Percentiles rank a stretch among this genome's conserved stretches.
These are phyloP conservation scores for Gambusia yucatana DNA, from an alignment of 2,797 vertebrate genomes.

Conservation along the genomic window DNA sequence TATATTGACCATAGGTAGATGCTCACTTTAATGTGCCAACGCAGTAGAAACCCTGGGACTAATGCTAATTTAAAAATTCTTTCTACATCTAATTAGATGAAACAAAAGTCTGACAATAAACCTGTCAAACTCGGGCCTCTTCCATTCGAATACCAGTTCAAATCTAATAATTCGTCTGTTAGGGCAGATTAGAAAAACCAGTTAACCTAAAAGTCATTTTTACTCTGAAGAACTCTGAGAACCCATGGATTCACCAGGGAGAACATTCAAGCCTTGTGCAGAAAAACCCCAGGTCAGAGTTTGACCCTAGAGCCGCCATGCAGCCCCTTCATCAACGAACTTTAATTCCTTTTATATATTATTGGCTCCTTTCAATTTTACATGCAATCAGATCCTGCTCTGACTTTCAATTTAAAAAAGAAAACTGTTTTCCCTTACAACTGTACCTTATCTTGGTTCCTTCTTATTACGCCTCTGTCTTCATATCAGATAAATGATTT, in stretches of 20 bases:
- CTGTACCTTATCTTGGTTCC: not conserved
- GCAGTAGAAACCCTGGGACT: not conserved
- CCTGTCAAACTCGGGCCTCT: not conserved
- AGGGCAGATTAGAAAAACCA: too few species aligned
- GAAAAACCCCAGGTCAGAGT: not conserved
- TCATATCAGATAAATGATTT: conserved; percentile 10
- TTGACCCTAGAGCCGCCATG: not conserved
- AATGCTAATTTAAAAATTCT: not conserved
- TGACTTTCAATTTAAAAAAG: not conserved
- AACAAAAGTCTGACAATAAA: not conserved
- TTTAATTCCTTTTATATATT: not conserved
- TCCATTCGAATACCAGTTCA: not conserved
- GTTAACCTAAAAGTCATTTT: too few species aligned
- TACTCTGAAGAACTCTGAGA: not conserved
- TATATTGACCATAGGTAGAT: not conserved
- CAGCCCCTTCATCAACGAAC: not conserved
- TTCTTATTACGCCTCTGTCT: conserved; percentile 3
- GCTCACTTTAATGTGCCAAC: not conserved
- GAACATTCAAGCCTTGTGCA: not conserved
- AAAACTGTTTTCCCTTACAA: not conserved
- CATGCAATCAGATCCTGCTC: not conserved
- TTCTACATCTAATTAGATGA: not conserved
- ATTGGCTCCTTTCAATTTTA: not conserved
- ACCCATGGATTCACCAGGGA: not conserved
- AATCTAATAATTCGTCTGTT: not conserved